Base-by-base conservation (phyloP, 2,113 vertebrate species). In the Brachypteracias leptosomus region DNA sequence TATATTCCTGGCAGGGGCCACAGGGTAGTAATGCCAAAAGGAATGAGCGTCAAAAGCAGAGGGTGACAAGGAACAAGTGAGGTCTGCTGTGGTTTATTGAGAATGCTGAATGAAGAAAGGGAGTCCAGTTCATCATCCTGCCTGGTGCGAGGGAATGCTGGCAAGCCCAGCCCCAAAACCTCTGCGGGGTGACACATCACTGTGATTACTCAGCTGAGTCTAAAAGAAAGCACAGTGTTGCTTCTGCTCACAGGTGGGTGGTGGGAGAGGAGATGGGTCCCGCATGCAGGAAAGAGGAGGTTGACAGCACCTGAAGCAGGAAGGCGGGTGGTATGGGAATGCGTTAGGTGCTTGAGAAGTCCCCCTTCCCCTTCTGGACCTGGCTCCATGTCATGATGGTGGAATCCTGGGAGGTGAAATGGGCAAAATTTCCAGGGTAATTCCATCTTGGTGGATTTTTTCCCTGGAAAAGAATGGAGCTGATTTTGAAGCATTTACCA, bases 271-370 rank as follows among this genome's bases (percentile, higher is more conserved):
- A 83, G 33, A 20, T 1, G 2, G 36, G 24, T 24, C 51, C 76
- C 2, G 0, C 1, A 0, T 6, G 28, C 26, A 8, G 52, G 44
- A 15, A 10, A 3, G n/a, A 59, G 28, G 4, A 10, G 20, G 13
- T 21, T 6, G 4, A 2, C 6, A 3, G 46, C 19, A 2, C 0
- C 2, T 51, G 28, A 38, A 47, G 8, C 13, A 52, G 71, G 31
- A 19, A 18, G 33, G 35, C 2, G 29, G 36, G 21, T 1, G 8
- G 26, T 42, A 9, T 0, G 20, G 35, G 17, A 33, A 28, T 1
- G 0, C 1, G 1, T 51, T 3, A 3, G 28, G 49, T 25, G 18
- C 28, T n/a, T 14, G 16, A 18, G 14, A 29, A 35, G 70, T 68
- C 24, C 66, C 38, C 3, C 54, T 94, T 83, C 24, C 54, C 46